A percentile compares a stretch with the other conserved stretches of the same genome.
Evolutionary conservation across 1,140 invertebrate genomes (phyloP).

Genomic region (Zaprionus ornatus): DNA sequence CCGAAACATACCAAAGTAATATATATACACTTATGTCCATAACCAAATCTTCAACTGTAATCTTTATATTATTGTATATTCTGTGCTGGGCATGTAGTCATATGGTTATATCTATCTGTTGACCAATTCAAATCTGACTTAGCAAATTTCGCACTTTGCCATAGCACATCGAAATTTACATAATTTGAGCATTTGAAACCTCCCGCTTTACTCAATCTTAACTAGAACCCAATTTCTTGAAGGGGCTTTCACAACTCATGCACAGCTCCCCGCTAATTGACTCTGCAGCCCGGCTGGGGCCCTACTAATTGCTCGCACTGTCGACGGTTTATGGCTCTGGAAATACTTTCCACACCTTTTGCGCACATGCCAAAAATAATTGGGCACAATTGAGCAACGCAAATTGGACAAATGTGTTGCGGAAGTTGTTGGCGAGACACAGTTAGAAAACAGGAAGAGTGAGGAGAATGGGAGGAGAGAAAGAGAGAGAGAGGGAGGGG

Average conservation of each 20-base stretch:
- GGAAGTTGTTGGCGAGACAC: constrained; percentile 63
- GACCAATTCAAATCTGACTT: no score
- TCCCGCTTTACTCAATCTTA: neutral
- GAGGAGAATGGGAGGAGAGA: no score
- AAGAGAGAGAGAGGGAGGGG: neutral
- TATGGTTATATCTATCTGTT: no score
- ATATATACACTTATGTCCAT: no score
- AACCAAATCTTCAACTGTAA: no score
- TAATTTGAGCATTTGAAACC: neutral
- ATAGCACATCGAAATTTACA: neutral
- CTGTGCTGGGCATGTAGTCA: no score
- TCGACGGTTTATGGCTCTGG: constrained; percentile 64
- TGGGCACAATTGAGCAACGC: constrained; percentile 73
- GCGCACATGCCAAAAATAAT: constrained; percentile 66
- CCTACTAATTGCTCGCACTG: constrained; percentile 54
- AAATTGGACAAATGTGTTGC: constrained; percentile 78
- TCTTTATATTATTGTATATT: no score
- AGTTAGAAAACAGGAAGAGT: constrained; percentile 18
- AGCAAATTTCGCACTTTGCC: neutral
- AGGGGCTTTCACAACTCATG: constrained; percentile 11
- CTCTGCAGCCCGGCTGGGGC: constrained; percentile 14
- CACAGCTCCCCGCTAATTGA: constrained; percentile 49
- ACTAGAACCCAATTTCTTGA: constrained; percentile 2
- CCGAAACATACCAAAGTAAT: no score
- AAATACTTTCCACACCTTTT: constrained; percentile 77